phyloP scores from a whole-genome alignment of 2,113 vertebrate genomes.

The Oryzias melastigma region DNA sequence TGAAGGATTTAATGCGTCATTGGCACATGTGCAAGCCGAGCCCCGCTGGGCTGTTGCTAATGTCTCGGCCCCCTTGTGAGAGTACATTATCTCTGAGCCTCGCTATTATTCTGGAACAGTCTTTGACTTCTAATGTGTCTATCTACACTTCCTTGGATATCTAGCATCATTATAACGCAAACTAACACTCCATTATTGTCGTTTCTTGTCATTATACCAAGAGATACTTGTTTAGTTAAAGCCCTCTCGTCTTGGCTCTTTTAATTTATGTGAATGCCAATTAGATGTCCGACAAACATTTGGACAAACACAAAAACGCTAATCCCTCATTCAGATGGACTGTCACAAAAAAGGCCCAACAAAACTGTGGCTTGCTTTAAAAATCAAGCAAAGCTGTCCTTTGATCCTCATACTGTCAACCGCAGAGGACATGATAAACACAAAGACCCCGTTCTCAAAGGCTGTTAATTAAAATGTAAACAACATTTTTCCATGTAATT shows the following conservation, averaged over 20 bases:
- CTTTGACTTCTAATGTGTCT: slow-evolving; percentile 77
- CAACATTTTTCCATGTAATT: background rate
- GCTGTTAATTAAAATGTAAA: background rate
- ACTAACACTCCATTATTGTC: slow-evolving; percentile 70
- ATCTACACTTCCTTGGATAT: slow-evolving; percentile 68
- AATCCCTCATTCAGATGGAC: background rate
- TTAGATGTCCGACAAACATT: slow-evolving; percentile 20
- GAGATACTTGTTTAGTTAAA: slow-evolving; percentile 58
- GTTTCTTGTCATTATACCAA: slow-evolving; percentile 57
- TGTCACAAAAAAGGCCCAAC: background rate
- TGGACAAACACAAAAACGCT: background rate
- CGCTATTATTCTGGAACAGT: slow-evolving; percentile 72
- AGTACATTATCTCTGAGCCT: slow-evolving; percentile 77
- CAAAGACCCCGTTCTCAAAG: background rate
- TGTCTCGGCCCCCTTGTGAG: slow-evolving; percentile 72
- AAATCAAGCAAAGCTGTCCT: too few relatives aligned
- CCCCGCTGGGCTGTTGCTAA: slow-evolving; percentile 75
- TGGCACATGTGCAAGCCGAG: slow-evolving; percentile 64
- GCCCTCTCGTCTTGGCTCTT: slow-evolving; percentile 50
- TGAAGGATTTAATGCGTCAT: slow-evolving; percentile 73
- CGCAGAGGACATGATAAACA: background rate
- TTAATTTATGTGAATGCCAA: slow-evolving; percentile 51
- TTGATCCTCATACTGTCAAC: background rate
- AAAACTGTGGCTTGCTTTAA: too few relatives aligned
- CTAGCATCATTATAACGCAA: slow-evolving; percentile 57